phyloP scores from a whole-genome alignment of 1,140 invertebrate genomes.

The Ceratosolen solmsi region DNA sequence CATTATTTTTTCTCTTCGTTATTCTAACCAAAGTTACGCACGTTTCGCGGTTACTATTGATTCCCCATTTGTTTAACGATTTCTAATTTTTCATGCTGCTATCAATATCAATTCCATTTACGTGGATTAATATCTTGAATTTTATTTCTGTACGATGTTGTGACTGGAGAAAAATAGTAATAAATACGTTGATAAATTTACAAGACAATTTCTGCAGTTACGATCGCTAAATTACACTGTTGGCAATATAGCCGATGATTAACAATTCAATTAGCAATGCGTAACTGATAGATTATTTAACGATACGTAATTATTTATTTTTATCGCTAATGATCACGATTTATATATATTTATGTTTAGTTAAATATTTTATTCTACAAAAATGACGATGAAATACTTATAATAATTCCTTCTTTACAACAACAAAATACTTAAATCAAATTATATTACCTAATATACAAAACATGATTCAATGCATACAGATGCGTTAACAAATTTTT shows the following conservation, averaged over 20 bases:
- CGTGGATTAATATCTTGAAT: neutral
- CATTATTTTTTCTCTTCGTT: neutral
- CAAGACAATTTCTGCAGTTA: neutral
- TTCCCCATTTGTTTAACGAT: slow-evolving; percentile 24
- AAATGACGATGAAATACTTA: too few relatives aligned
- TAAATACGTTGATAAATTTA: neutral
- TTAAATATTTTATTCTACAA: too few relatives aligned
- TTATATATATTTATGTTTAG: too few relatives aligned
- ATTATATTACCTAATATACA: too few relatives aligned
- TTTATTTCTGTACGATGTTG: neutral
- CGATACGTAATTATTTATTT: neutral
- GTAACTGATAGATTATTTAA: too few relatives aligned
- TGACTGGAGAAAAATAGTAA: neutral
- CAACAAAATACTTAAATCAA: too few relatives aligned
- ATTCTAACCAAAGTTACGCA: neutral
- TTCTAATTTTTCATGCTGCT: slow-evolving; percentile 2
- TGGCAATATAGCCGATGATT: neutral
- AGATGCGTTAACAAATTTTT: too few relatives aligned
- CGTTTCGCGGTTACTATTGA: neutral
- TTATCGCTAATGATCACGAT: neutral
- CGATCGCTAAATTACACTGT: neutral
- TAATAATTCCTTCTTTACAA: too few relatives aligned
- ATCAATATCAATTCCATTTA: neutral
- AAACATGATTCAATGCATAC: too few relatives aligned
- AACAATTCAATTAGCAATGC: neutral